Percentiles rank a stretch among this genome's conserved stretches.
These are phyloP conservation scores for Drosophila quinaria DNA, from an alignment of 2,888 invertebrate genomes.

Conservation along the genomic window DNA sequence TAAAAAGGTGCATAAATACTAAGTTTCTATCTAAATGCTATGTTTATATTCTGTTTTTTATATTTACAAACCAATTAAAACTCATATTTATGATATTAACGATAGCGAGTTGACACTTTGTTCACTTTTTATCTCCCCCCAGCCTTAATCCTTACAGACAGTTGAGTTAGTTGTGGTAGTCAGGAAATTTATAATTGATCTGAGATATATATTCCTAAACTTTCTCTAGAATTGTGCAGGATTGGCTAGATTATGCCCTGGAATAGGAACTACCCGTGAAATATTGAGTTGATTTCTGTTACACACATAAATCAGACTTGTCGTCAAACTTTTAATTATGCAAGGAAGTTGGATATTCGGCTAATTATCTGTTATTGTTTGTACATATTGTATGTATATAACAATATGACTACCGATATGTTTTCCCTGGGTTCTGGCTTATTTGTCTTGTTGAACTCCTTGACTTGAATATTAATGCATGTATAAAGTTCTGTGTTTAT, in stretches of 20 bases:
- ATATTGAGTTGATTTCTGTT: not conserved
- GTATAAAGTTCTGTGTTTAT: slow-evolving; percentile 5
- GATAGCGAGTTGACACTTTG: slow-evolving; percentile 1
- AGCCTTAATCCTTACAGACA: slow-evolving; percentile 5
- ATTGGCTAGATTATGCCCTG: not conserved
- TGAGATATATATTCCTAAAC: not conserved
- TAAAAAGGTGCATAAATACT: slow-evolving; percentile 18
- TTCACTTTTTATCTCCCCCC: not conserved
- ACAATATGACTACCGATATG: not conserved
- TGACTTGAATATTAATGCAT: not conserved
- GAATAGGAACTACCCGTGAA: not conserved
- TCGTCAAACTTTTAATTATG: not conserved
- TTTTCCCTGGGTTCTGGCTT: not conserved
- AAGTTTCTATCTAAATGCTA: not conserved
- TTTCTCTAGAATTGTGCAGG: not conserved
- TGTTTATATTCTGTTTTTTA: slow-evolving; percentile 8
- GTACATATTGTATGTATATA: not conserved
- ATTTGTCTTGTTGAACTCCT: not conserved
- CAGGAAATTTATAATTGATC: not conserved
- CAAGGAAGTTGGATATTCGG: slow-evolving; percentile 4
- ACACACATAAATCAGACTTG: not conserved
- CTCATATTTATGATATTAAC: slow-evolving; percentile 4
- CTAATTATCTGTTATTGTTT: not conserved
- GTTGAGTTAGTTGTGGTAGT: not conserved
- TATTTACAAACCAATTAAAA: slow-evolving; percentile 16